These are phyloP conservation scores for Hypolimnas misippus DNA, from an alignment of 2,888 invertebrate genomes.

Conservation along the genomic window DNA sequence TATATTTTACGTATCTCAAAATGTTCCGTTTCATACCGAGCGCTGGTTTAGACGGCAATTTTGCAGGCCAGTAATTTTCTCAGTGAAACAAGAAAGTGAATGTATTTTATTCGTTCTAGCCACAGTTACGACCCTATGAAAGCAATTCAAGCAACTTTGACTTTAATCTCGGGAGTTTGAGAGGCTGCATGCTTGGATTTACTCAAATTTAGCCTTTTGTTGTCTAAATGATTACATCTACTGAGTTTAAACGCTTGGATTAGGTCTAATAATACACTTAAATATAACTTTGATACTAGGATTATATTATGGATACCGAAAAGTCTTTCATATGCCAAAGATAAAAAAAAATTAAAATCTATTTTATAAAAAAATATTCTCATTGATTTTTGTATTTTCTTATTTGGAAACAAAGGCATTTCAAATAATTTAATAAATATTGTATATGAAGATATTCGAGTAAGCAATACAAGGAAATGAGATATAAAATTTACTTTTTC, in stretches of 20 bases:
- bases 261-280: slow-evolving; percentile 6
- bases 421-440: not conserved
- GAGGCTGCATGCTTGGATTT: slow-evolving; percentile 11
- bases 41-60: slow-evolving; percentile 16
- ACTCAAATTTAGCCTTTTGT: slow-evolving; percentile 13
- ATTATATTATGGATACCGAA: not conserved
- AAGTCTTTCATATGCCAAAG: not conserved
- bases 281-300: not conserved
- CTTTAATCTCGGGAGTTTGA: slow-evolving; percentile 16
- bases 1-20: slow-evolving; percentile 20
- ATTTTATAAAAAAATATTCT: too few relatives aligned
- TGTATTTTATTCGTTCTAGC: slow-evolving; percentile 25
- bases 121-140: slow-evolving; percentile 24
- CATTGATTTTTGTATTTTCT: not conserved
- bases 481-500: not conserved
- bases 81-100: slow-evolving; percentile 16
- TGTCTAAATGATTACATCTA: slow-evolving; percentile 16
- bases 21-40: slow-evolving; percentile 15
- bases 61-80: slow-evolving; percentile 29
- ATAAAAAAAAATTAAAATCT: too few relatives aligned
- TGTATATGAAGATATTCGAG: not conserved
- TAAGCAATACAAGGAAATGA: not conserved
- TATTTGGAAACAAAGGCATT: not conserved
- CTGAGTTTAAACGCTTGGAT: slow-evolving; percentile 7
- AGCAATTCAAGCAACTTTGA: slow-evolving; percentile 20